Evolutionary conservation across 2,113 vertebrate genomes (phyloP).

Genomic region (Electrona antarctica): DNA sequence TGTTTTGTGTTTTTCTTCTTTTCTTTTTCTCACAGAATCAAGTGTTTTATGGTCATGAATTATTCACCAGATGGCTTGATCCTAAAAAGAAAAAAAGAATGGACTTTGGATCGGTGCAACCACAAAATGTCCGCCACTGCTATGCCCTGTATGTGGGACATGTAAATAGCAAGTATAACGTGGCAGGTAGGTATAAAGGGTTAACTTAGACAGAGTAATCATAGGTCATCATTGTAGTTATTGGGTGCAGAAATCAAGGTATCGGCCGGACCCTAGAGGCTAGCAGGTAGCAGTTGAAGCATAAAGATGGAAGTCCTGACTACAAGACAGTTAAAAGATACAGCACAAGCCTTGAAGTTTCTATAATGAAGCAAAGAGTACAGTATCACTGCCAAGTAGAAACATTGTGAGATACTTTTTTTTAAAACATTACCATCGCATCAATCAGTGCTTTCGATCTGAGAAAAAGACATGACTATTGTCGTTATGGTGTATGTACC

Average conservation of each 20-base stretch:
- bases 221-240: background rate
- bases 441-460: constrained; percentile 74
- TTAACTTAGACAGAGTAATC: no score
- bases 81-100: no score
- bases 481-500: constrained; percentile 29
- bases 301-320: constrained; percentile 34
- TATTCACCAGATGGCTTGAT: no score
- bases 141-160: no score
- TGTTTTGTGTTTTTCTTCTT: no score
- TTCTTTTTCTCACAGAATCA: no score
- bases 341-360: constrained; percentile 25
- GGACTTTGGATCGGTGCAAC: no score
- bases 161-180: no score
- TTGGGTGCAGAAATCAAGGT: constrained; percentile 11
- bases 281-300: constrained; percentile 14
- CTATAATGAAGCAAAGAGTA: constrained; percentile 34
- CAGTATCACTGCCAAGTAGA: constrained; percentile 25
- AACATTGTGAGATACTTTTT: constrained; percentile 37
- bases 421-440: constrained; percentile 66
- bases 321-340: constrained; percentile 32
- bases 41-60: no score
- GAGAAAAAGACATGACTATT: constrained; percentile 61
- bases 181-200: no score
- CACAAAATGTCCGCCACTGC: no score
- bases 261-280: constrained; percentile 18